A percentile compares a stretch with the other conserved stretches of the same genome.
Conservation (phyloP, 2,113 vertebrate genomes). For the Ageneiosus marmoratus region DNA sequence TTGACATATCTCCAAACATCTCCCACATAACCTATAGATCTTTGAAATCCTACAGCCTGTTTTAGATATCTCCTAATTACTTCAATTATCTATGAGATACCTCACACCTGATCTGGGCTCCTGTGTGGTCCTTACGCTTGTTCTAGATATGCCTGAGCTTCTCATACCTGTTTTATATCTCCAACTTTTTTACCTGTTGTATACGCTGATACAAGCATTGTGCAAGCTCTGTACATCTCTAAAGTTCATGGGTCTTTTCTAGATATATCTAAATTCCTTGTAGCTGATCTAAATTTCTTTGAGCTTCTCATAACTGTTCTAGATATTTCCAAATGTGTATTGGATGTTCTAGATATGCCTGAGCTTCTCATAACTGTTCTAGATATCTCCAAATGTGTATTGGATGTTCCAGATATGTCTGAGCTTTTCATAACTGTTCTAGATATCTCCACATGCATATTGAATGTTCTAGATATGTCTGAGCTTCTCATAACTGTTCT, state of each 20-base stretch:
- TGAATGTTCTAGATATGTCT: not conserved
- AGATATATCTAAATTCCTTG: not conserved
- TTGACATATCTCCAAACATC: not conserved
- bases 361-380: conserved; percentile 56
- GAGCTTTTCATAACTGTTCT: conserved; percentile 55
- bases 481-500: conserved; percentile 56
- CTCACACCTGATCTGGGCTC: not conserved
- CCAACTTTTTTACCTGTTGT: too few species aligned
- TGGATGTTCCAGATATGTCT: not conserved
- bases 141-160: not conserved
- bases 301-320: conserved; percentile 56
- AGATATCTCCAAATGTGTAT: not conserved
- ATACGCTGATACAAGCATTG: too few species aligned
- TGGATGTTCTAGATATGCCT: not conserved
- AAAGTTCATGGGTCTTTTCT: too few species aligned
- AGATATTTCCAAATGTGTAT: not conserved
- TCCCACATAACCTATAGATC: not conserved
- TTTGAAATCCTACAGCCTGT: not conserved
- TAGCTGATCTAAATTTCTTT: too few species aligned
- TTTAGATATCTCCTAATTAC: too few species aligned
- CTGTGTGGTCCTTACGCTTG: not conserved
- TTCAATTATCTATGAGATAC: not conserved
- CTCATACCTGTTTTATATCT: too few species aligned
- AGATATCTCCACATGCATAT: not conserved
- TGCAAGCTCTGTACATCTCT: too few species aligned